Evolutionary conservation across 2,888 invertebrate species (phyloP), one percentile per base, ranked within the genome.

Genomic region (Leucophenga montana): DNA sequence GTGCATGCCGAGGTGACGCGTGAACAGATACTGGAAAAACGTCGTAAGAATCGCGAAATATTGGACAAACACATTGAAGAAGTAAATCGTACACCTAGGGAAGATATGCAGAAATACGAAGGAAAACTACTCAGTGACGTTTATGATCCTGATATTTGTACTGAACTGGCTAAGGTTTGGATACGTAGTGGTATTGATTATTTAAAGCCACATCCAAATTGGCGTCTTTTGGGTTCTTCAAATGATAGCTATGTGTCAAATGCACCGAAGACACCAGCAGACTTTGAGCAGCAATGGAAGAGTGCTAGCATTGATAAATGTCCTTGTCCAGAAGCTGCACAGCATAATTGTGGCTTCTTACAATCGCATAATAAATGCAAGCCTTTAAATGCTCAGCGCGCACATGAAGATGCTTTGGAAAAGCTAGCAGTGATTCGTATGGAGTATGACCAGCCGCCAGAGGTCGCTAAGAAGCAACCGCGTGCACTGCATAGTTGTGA

Each of bases 201-300:
- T 66, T 72, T 87, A 62, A 67, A 78, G 0, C 80, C 85, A 1
- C 87, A 88, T 77, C 80, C 86, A 4, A 86, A 87, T 71, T 88
- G 88, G 88, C 78, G 76, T 3, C 70, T 86, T 3, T 54, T 83
- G n/a, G 75, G 78, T 1, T 81, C 81, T 13, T 74, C 83, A 44
- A 71, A 70, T 1, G 73, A 75, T 71, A 70, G 1, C 73, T 75
- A 76, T 39, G 73, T 80, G 0, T 57, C 68, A 1, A 79, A 82
- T 14, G 18, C 77, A 2, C 73, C 78, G 6, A 72, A 73, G 67
- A 6, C 68, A 2, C 67, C 73, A 13, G 33, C 73, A 1, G 54
- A 75, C 8, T 72, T 72, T 14, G 73, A 75, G 20, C 67, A 69
- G 0, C 68, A 67, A 0, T 44, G 77, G 6, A 73, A 73, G 0